Evolutionary conservation across 1,140 invertebrate genomes (phyloP).

Genomic region (Dryas iulia): DNA sequence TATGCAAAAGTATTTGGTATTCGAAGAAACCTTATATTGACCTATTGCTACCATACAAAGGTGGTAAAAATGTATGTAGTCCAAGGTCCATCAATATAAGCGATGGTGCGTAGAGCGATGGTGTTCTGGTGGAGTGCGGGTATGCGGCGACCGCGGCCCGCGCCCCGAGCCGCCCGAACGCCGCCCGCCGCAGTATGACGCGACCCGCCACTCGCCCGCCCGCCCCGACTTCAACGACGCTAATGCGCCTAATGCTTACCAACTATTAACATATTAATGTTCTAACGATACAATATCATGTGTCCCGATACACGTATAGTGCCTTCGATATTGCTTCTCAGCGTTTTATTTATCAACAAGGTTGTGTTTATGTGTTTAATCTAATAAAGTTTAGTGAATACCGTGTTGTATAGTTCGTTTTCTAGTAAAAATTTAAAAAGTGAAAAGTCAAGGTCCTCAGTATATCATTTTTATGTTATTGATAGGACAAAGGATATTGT

Average conservation of each 20-base stretch:
- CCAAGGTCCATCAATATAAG: constrained; percentile 61
- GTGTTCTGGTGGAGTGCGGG: constrained; percentile 50
- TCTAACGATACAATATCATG: constrained; percentile 53
- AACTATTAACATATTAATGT: constrained; percentile 44
- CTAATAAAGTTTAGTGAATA: constrained; percentile 16
- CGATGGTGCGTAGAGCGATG: constrained; percentile 52
- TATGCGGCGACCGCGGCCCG: constrained; percentile 46
- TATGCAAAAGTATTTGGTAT: constrained; percentile 10
- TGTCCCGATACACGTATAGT: constrained; percentile 50
- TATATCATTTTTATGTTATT: constrained; percentile 33
- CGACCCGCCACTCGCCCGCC: constrained; percentile 57
- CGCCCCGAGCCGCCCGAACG: constrained; percentile 35
- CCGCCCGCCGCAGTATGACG: constrained; percentile 65
- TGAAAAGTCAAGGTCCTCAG: constrained; percentile 20
- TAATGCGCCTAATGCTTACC: constrained; percentile 42
- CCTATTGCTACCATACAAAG: constrained; percentile 27
- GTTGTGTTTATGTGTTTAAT: constrained; percentile 21
- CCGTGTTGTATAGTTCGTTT: background rate
- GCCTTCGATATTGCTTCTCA: constrained; percentile 45
- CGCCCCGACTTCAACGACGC: constrained; percentile 41
- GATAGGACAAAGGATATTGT: constrained; percentile 59
- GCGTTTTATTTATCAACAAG: constrained; percentile 26
- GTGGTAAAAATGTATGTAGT: constrained; percentile 62
- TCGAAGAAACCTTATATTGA: constrained; percentile 18
- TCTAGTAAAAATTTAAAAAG: constrained; percentile 13